These are phyloP conservation scores for Habropoda laboriosa DNA, from an alignment of 1,140 invertebrate species.

Conservation along the genomic window DNA sequence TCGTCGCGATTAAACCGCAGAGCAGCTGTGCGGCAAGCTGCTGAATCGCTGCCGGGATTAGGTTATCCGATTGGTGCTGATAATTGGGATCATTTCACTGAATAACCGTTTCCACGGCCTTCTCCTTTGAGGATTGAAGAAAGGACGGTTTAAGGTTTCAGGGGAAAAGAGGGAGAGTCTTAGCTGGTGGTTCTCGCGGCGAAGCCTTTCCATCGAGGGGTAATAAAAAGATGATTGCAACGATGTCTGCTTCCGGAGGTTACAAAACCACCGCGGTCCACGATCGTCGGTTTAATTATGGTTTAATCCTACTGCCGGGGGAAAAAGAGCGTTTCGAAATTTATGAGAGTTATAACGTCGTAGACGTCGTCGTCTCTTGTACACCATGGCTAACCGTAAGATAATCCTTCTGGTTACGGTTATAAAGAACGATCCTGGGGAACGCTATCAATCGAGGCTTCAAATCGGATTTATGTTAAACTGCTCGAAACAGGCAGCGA, in stretches of 20 bases:
- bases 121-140: constrained; percentile 31
- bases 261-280: background rate
- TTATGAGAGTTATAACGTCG: constrained; percentile 9
- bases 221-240: constrained; percentile 7
- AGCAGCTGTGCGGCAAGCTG: background rate
- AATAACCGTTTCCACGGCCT: background rate
- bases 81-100: constrained; percentile 41
- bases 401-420: background rate
- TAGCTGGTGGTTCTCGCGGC: background rate
- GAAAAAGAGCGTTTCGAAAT: background rate
- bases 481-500: no score
- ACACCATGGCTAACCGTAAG: no score
- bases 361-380: no score
- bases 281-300: constrained; percentile 12
- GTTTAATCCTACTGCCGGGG: background rate
- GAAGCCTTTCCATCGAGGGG: background rate
- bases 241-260: constrained; percentile 1
- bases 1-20: constrained; percentile 45
- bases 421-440: background rate
- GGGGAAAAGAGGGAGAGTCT: background rate
- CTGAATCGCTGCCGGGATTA: constrained; percentile 29
- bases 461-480: constrained; percentile 16
- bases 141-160: constrained; percentile 4
- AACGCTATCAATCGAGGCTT: background rate
- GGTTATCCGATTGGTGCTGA: constrained; percentile 36